Conservation (phyloP, 2,113 vertebrate genomes). For the Alouatta palliata region DNA sequence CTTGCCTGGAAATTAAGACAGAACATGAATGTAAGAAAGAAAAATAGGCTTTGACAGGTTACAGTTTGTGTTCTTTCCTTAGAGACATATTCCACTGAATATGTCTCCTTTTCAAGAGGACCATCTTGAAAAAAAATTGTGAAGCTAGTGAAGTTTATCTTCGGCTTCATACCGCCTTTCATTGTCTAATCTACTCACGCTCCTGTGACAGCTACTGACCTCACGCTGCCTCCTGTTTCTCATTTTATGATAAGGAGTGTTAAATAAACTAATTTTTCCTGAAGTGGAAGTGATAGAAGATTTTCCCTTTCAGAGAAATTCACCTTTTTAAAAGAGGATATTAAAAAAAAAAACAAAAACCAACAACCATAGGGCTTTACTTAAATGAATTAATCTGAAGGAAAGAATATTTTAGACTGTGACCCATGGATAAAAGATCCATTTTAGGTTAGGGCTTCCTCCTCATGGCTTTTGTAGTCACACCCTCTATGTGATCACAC, state of each 20-base stretch:
- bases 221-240: background rate
- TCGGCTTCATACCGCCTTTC: background rate
- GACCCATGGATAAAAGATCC: background rate
- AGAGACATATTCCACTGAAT: background rate
- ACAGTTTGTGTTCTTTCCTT: background rate
- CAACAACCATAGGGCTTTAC: background rate
- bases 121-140: background rate
- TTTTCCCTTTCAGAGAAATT: background rate
- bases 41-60: slow-evolving; percentile 3
- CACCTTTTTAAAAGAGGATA: background rate
- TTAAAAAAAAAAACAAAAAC: background rate
- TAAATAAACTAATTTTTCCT: slow-evolving; percentile 31
- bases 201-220: background rate
- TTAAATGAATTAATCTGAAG: slow-evolving; percentile 23
- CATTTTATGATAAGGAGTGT: background rate
- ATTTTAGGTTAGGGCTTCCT: background rate
- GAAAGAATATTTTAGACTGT: background rate
- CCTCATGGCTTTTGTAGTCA: background rate
- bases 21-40: background rate
- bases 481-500: too few species aligned
- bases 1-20: background rate
- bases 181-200: background rate
- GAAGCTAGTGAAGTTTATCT: background rate
- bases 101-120: background rate
- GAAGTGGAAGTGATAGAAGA: background rate